phyloP scores from a whole-genome alignment of 2,888 invertebrate species.

The Augiades crinisus region DNA sequence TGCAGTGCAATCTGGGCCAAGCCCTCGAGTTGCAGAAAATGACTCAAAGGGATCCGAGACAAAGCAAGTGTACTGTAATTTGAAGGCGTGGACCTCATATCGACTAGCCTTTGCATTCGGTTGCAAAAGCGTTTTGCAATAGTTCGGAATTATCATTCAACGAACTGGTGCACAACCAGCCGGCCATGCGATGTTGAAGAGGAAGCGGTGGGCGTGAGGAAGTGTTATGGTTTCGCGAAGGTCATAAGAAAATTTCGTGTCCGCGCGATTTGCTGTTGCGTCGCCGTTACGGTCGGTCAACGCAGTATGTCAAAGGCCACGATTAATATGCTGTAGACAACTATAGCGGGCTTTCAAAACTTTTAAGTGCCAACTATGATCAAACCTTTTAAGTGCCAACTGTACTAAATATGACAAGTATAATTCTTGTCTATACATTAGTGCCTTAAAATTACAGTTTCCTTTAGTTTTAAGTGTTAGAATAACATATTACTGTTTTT shows the following conservation, averaged over 20 bases:
- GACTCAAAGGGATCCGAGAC: constrained; percentile 41
- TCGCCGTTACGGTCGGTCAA: neutral
- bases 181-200: constrained; percentile 54
- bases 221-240: constrained; percentile 63
- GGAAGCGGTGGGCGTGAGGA: constrained; percentile 66
- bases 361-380: no score
- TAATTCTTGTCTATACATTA: no score
- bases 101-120: constrained; percentile 65
- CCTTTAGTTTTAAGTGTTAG: no score
- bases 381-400: no score
- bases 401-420: no score
- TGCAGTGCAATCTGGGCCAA: constrained; percentile 15
- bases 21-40: constrained; percentile 19
- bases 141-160: constrained; percentile 76
- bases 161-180: constrained; percentile 75
- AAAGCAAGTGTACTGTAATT: constrained; percentile 63
- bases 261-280: constrained; percentile 1
- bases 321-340: no score
- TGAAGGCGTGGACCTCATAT: constrained; percentile 72
- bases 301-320: neutral
- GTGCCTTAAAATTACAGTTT: no score
- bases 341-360: no score
- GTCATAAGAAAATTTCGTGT: constrained; percentile 53
- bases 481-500: no score
- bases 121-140: constrained; percentile 72